Base-by-base conservation (phyloP, 1,140 invertebrate genomes). In the Scaptomyza pallida region DNA sequence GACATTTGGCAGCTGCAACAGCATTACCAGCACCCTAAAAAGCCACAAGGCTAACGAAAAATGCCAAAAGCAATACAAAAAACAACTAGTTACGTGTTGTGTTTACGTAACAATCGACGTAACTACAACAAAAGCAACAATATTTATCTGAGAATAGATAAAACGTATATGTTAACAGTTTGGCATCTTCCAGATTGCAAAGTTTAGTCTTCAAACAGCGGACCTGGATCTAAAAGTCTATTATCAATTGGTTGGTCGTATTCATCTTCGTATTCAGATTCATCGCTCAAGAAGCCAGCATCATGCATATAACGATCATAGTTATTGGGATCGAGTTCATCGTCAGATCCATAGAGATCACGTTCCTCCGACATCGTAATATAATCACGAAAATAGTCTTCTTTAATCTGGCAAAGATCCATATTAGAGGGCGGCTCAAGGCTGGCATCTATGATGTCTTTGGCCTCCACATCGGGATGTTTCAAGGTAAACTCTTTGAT, bases 1-100 rank as follows among this genome's bases (percentile, higher is more conserved):
- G 76, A 80, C 80, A 85, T 85, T 85, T 85, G 81, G 80, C 80
- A 85, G 81, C 81, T 86, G 72, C 70, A 78, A 30, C 51, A 55
- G 26, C 52, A 6, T 9, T 8, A 35, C n/a, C n/a, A n/a, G n/a
- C n/a, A n/a, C n/a, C n/a, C n/a, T 54, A 12, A 45, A 68, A 76
- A 68, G 76, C 79, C 76, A 79, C 72, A 79, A 75, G 80, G 80
- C 79, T 67, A 72, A 54, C 33, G n/a, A 60, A 72, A 65, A 78
- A 59, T 67, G 17, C 40, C 63, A 17, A 54, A 51, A 56, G 60
- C 62, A 63, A 59, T 52, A 73, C 45, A 59, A 51, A 72, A 47
- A 67, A 72, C 60, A 71, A 43, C n/a, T 30, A 57, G 52, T 30
- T 59, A 52, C 40, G 50, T 64, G 56, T 47, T 47, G 44, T 37